These are phyloP conservation scores for Aepyceros melampus DNA, from an alignment of 2,113 vertebrate genomes.

Conservation along the genomic window DNA sequence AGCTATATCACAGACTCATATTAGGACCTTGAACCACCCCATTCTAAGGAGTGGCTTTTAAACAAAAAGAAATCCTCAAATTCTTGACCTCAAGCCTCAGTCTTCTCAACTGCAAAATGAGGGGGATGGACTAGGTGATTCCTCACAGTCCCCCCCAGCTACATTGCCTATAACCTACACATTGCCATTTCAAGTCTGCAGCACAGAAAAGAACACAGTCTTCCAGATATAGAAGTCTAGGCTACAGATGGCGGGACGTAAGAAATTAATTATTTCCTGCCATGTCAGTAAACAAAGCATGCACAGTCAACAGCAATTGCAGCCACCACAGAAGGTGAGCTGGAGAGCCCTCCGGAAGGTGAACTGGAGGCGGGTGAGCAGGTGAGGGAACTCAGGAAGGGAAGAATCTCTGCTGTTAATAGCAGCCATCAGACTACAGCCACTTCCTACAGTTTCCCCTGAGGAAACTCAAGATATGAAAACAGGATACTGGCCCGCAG, in stretches of 20 bases:
- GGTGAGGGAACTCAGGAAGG: not conserved
- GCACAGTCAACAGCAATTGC: not conserved
- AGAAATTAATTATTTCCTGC: not conserved
- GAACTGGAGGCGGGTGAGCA: not conserved
- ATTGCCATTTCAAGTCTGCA: not conserved
- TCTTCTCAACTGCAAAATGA: not conserved
- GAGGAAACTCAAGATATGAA: not conserved
- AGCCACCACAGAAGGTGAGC: not conserved
- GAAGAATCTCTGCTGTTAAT: not conserved
- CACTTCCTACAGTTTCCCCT: not conserved
- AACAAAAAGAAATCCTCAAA: not conserved
- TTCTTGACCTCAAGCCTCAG: not conserved
- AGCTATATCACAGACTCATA: not conserved
- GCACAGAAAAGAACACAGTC: not conserved
- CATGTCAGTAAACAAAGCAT: not conserved
- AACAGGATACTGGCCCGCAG: not conserved
- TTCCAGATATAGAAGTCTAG: not conserved
- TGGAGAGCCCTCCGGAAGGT: not conserved
- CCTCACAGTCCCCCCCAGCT: not conserved
- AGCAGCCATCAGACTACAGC: not conserved
- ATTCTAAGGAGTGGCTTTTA: not conserved
- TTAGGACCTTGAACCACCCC: not conserved
- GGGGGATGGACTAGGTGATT: not conserved
- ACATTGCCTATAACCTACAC: not conserved
- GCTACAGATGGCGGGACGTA: not conserved